Conservation (phyloP, 2,113 vertebrate genomes). For the Alexandromys fortis region DNA sequence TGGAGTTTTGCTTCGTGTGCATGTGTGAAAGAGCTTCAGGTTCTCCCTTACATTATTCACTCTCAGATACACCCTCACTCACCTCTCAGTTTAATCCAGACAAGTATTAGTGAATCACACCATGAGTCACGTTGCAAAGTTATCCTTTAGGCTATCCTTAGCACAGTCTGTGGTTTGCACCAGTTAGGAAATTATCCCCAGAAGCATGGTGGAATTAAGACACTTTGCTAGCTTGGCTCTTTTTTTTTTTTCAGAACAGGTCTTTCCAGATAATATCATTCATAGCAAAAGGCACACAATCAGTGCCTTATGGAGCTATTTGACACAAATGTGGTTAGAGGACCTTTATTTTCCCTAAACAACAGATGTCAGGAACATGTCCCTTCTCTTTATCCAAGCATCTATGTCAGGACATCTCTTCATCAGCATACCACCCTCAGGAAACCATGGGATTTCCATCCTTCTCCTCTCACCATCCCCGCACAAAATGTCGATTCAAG, state of each 20-base stretch:
- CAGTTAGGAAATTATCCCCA: background rate
- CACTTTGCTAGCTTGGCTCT: constrained; percentile 32
- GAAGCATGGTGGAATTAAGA: background rate
- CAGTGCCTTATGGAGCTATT: background rate
- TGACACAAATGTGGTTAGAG: background rate
- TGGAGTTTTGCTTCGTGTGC: background rate
- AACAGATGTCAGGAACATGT: background rate
- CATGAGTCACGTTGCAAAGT: constrained; percentile 49
- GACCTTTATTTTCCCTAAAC: background rate
- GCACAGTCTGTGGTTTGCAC: background rate
- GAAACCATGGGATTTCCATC: background rate
- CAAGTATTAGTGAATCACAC: constrained; percentile 44
- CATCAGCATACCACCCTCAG: background rate
- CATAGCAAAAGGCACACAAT: background rate
- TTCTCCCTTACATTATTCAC: background rate
- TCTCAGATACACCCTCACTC: background rate
- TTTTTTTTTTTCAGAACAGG: background rate
- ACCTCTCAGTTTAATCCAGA: background rate
- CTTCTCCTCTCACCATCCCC: background rate
- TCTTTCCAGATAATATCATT: background rate
- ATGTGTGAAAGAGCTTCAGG: background rate
- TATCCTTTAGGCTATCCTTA: constrained; percentile 43
- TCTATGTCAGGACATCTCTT: constrained; percentile 33
- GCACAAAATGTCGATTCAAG: background rate
- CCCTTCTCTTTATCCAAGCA: constrained; percentile 5